Conservation (phyloP, 2,888 invertebrate genomes). For the Diarsia mendica region DNA sequence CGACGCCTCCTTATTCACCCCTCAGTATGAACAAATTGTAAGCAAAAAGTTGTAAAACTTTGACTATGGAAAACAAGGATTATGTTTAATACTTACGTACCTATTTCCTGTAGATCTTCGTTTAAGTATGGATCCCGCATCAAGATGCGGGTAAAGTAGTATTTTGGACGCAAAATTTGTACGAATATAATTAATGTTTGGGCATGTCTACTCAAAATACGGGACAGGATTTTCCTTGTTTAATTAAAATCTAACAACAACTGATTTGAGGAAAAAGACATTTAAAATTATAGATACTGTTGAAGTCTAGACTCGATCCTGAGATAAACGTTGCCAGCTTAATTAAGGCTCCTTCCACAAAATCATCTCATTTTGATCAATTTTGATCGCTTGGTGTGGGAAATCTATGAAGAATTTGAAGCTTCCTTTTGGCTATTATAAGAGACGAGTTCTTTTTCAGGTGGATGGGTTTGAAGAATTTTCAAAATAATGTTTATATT, state of each 20-base stretch:
- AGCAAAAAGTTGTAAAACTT: not conserved
- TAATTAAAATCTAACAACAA: conserved; percentile 2
- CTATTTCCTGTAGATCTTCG: not conserved
- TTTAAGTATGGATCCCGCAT: not conserved
- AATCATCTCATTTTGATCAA: too few relatives aligned
- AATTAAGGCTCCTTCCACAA: too few relatives aligned
- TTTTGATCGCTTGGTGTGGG: too few relatives aligned
- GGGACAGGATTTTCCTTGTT: conserved; percentile 24
- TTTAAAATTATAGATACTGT: not conserved
- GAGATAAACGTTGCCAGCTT: not conserved
- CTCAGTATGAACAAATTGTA: not conserved
- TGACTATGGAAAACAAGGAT: not conserved
- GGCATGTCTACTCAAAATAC: not conserved
- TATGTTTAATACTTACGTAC: too few relatives aligned
- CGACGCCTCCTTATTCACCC: not conserved
- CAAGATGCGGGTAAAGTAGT: not conserved
- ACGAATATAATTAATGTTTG: not conserved
- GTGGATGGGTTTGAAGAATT: too few relatives aligned
- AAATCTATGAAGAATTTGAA: too few relatives aligned
- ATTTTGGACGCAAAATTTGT: not conserved
- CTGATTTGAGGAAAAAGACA: conserved; percentile 26
- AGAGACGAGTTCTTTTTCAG: too few relatives aligned
- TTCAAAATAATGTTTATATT: too few relatives aligned
- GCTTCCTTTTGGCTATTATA: too few relatives aligned
- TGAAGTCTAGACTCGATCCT: not conserved